Evolutionary conservation across 2,113 vertebrate species (phyloP).

Genomic region (Collichthys lucidus): DNA sequence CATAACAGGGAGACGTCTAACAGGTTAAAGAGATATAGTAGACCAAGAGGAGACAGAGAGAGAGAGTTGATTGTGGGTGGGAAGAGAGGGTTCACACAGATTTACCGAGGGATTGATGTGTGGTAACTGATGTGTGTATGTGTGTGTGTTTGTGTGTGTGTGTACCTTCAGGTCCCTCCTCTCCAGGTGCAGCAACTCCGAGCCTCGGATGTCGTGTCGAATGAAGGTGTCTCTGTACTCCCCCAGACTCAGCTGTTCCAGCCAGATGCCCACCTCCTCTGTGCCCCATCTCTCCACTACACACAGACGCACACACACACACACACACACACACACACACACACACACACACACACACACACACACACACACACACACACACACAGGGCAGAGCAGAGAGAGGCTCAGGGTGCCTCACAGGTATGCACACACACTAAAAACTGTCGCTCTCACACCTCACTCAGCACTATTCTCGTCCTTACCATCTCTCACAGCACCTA

Average conservation of each 20-base stretch:
- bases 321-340: constrained; percentile 77
- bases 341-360: constrained; percentile 85
- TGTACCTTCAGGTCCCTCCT: constrained; percentile 99
- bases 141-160: constrained; percentile 81
- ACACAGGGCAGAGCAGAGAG: constrained; percentile 82
- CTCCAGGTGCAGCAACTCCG: constrained; percentile 99
- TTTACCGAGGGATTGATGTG: constrained; percentile 10
- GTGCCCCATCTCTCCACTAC: constrained; percentile 99
- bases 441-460: constrained; percentile 4
- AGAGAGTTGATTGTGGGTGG: constrained; percentile 77
- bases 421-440: constrained; percentile 15
- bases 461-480: background rate
- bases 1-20: constrained; percentile 66
- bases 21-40: constrained; percentile 48
- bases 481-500: background rate
- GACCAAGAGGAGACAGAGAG: constrained; percentile 57
- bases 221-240: constrained; percentile 99
- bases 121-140: constrained; percentile 78
- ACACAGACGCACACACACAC: constrained; percentile 90
- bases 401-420: constrained; percentile 72
- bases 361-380: constrained; percentile 85
- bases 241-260: constrained; percentile 99
- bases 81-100: constrained; percentile 85
- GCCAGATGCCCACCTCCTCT: constrained; percentile 99
- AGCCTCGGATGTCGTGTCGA: constrained; percentile 98